These are phyloP conservation scores for cattle (Bos taurus) DNA, from an alignment of 2,113 vertebrate species.

Conservation along the genomic window ARS-UCD2.0 NC_037349.1:25630501-25631000, in stretches of 20 bases:
- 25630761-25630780: not conserved
- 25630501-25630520: slow-evolving; percentile 43
- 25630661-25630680: not conserved
- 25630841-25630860: too few species aligned
- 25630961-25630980: not conserved
- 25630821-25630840: not conserved
- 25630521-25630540: slow-evolving; percentile 59
- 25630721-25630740: not conserved
- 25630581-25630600: slow-evolving; percentile 60
- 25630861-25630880: not conserved
- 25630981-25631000: not conserved
- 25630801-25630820: not conserved
- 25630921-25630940: not conserved
- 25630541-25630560: slow-evolving; percentile 75
- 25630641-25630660: slow-evolving; percentile 38
- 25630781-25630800: not conserved
- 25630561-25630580: slow-evolving; percentile 69
- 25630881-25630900: not conserved
- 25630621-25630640: slow-evolving; percentile 39
- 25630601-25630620: slow-evolving; percentile 48
- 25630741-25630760: not conserved
- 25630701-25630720: not conserved
- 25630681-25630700: not conserved
- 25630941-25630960: not conserved
- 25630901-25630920: not conserved